Percentiles rank a stretch among this genome's conserved stretches.
Evolutionary conservation across 1,140 invertebrate genomes (phyloP).

Genomic region (Condylostylus longicornis): DNA sequence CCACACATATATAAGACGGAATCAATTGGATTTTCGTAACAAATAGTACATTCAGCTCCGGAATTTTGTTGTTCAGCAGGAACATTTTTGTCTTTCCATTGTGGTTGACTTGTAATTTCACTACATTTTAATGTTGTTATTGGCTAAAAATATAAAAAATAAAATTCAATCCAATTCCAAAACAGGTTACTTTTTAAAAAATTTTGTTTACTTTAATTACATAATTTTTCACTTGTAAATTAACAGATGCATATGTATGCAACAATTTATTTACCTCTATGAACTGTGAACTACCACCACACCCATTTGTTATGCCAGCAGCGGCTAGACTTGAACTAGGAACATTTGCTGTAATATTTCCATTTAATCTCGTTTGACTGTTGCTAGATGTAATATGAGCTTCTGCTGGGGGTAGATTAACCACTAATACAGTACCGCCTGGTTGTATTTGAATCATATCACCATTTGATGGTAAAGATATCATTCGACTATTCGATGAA

Average conservation of each 20-base stretch:
- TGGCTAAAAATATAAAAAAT: constrained; percentile 14
- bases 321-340: constrained; percentile 31
- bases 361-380: constrained; percentile 17
- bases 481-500: constrained; percentile 31
- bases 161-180: background rate
- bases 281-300: constrained; percentile 43
- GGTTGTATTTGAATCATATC: constrained; percentile 49
- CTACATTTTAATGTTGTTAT: constrained; percentile 16
- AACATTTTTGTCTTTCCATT: constrained; percentile 16
- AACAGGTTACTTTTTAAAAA: too few relatives aligned
- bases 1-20: constrained; percentile 92
- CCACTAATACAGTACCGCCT: constrained; percentile 59
- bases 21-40: constrained; percentile 84
- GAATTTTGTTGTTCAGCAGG: constrained; percentile 18
- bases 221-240: background rate
- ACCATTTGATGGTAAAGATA: constrained; percentile 31
- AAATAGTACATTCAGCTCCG: constrained; percentile 77
- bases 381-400: constrained; percentile 10
- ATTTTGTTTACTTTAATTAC: too few relatives aligned
- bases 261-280: constrained; percentile 36
- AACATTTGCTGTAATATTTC: constrained; percentile 15
- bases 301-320: constrained; percentile 34
- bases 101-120: constrained; percentile 20
- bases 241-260: background rate
- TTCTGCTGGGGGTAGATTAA: constrained; percentile 56